Conservation (phyloP, 2,888 invertebrate species). For the Tenthredo livida region DNA sequence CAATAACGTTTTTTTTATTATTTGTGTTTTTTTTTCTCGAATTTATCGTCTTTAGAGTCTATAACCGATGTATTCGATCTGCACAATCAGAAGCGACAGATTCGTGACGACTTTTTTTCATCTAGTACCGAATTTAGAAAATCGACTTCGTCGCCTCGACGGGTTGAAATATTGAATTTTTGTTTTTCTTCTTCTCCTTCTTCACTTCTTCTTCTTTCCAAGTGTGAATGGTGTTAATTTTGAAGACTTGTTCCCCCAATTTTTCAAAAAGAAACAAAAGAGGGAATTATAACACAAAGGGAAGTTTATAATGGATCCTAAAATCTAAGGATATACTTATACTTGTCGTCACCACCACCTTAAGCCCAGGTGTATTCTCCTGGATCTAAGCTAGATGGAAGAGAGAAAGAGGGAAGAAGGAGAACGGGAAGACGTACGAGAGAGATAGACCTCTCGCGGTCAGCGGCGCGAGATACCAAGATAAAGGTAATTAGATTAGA, state of each 20-base stretch:
- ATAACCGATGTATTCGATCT: not conserved
- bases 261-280: not conserved
- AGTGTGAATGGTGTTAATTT: not conserved
- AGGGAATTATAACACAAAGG: not conserved
- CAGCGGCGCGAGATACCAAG: conserved; percentile 51
- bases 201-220: no score
- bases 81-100: not conserved
- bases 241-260: not conserved
- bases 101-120: not conserved
- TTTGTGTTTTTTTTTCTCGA: no score
- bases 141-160: no score
- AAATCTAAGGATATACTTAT: not conserved
- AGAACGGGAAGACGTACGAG: not conserved
- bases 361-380: not conserved
- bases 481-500: conserved; percentile 53
- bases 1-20: not conserved
- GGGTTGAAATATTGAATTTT: no score
- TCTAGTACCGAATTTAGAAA: no score
- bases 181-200: no score
- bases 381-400: not conserved
- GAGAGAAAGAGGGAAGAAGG: not conserved
- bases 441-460: not conserved
- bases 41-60: no score
- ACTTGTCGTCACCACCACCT: not conserved
- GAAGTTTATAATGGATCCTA: not conserved